phyloP scores from a whole-genome alignment of 1,140 invertebrate genomes.

The Drosophila takahashii region DNA sequence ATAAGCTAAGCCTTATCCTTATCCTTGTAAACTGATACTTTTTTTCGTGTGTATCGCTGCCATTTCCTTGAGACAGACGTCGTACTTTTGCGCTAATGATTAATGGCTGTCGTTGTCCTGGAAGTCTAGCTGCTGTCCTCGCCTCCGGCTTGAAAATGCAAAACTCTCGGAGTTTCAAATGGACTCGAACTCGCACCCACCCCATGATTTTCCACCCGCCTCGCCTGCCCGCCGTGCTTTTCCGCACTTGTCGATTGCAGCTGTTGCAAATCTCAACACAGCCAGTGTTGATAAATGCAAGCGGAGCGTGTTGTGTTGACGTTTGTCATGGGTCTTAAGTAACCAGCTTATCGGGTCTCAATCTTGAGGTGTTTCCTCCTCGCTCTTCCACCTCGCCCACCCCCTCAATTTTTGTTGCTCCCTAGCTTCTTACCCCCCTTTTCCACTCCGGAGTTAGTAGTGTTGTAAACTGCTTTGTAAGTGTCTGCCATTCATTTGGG shows the following conservation, averaged over 20 bases:
- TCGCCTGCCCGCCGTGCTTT: not conserved
- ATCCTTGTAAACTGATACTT: not conserved
- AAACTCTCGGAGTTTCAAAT: conserved; percentile 50
- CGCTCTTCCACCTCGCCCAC: not conserved
- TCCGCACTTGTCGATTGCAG: conserved; percentile 55
- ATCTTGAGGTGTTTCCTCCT: conserved; percentile 16
- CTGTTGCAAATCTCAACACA: conserved; percentile 77
- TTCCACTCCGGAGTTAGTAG: conserved; percentile 17
- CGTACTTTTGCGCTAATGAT: conserved; percentile 77
- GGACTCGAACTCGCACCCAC: not conserved
- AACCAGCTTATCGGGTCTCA: conserved; percentile 51
- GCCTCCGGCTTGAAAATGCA: conserved; percentile 59
- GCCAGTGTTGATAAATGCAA: conserved; percentile 76
- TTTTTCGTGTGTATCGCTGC: not conserved
- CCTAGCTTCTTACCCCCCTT: not conserved
- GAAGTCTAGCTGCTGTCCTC: conserved; percentile 37
- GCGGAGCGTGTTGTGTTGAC: conserved; percentile 50
- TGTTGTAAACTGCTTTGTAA: conserved; percentile 49
- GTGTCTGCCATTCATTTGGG: conserved; percentile 41
- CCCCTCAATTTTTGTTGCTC: not conserved
- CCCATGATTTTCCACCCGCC: conserved; percentile 6
- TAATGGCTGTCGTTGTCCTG: conserved; percentile 68
- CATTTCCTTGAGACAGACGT: conserved; percentile 39
- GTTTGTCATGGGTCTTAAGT: conserved; percentile 50
- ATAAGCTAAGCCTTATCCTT: not conserved